A percentile compares a stretch with the other conserved stretches of the same genome.
phyloP scores from a whole-genome alignment of 2,113 vertebrate genomes.

The Melanerpes formicivorus region DNA sequence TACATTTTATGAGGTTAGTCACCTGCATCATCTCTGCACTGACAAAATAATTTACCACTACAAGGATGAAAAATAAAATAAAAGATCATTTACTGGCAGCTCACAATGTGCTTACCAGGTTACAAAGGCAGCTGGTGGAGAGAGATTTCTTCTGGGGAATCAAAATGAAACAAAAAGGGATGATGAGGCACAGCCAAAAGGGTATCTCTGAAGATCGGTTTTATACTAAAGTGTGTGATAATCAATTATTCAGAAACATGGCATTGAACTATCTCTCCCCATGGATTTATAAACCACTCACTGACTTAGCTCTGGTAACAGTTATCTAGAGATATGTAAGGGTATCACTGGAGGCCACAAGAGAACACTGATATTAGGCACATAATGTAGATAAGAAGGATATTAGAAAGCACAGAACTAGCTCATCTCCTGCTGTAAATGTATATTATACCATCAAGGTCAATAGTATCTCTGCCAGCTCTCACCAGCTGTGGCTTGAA shows the following conservation, averaged over 20 bases:
- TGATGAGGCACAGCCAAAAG: conserved; percentile 45
- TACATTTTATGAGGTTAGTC: conserved; percentile 71
- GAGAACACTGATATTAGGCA: neutral
- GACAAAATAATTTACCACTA: conserved; percentile 72
- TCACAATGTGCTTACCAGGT: conserved; percentile 52
- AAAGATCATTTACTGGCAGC: conserved; percentile 71
- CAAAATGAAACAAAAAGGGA: conserved; percentile 43
- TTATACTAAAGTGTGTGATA: conserved; percentile 42
- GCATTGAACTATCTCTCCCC: conserved; percentile 58
- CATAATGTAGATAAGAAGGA: neutral
- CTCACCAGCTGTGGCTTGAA: neutral
- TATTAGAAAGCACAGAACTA: neutral
- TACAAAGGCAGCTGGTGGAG: conserved; percentile 55
- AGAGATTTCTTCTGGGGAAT: conserved; percentile 53
- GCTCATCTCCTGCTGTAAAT: neutral
- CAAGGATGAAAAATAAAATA: conserved; percentile 65
- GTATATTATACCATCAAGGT: neutral
- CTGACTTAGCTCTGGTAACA: conserved; percentile 32
- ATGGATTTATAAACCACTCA: conserved; percentile 56
- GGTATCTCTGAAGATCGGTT: conserved; percentile 58
- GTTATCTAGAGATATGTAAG: conserved; percentile 38
- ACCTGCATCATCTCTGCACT: conserved; percentile 72
- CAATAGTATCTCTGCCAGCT: neutral
- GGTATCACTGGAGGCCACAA: neutral
- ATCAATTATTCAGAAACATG: conserved; percentile 77